These are phyloP conservation scores for Rousettus leschenaultii DNA, from an alignment of 2,113 vertebrate genomes.

Conservation along the genomic window DNA sequence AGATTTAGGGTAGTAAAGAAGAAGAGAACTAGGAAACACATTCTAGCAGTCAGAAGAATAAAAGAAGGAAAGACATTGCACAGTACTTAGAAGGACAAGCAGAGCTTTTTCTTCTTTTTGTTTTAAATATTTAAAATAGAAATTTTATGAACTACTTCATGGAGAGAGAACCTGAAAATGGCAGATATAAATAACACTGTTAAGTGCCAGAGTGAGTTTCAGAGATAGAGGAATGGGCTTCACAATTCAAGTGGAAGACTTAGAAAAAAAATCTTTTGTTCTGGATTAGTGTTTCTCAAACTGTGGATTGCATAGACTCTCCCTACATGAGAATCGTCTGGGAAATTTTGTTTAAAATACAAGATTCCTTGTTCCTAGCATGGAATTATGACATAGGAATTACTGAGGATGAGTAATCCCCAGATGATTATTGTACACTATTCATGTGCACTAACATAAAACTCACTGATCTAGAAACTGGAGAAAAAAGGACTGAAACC, in stretches of 20 bases:
- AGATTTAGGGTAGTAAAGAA: not conserved
- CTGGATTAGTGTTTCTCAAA: not conserved
- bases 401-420: not conserved
- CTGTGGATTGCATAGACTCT: not conserved
- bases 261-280: not conserved
- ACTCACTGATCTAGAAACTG: not conserved
- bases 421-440: not conserved
- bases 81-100: not conserved
- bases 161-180: not conserved
- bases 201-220: not conserved
- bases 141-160: not conserved
- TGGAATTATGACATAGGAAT: conserved; percentile 31
- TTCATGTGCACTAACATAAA: not conserved
- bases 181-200: not conserved
- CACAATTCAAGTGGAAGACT: not conserved
- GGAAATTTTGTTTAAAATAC: not conserved
- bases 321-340: not conserved
- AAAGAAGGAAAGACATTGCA: not conserved
- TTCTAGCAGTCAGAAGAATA: not conserved
- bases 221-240: not conserved
- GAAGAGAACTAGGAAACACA: not conserved
- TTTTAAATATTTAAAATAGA: conserved; percentile 10
- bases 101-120: not conserved
- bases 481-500: not conserved
- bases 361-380: not conserved